Evolutionary conservation across 2,888 invertebrate genomes (phyloP), one percentile per base, ranked within the genome.

Genomic region (Ectobius pallidus): DNA sequence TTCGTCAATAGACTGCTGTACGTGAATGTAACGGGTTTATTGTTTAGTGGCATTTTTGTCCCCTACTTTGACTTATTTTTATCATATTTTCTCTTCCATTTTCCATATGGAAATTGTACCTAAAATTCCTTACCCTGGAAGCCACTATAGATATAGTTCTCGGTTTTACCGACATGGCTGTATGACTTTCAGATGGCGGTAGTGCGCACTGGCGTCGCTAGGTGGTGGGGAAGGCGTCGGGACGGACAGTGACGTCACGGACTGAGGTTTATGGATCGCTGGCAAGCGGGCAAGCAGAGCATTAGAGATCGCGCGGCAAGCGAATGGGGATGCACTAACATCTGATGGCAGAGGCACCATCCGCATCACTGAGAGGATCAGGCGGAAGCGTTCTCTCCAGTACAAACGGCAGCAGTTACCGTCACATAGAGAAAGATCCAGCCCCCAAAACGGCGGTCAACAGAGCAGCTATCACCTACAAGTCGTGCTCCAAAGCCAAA

Each of bases 221-320:
- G 34, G 34, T 34, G 34, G 34, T 34, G 11, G 7, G 11, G 34
- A 7, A 34, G n/a, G 61, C 61, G 61, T 16, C 27, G 20, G 61
- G 11, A 20, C 25, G 61, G 2, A 27, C n/a, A 3, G 16, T 58
- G 58, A 58, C 52, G 69, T 69, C 49, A 69, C 69, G 7, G 49
- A 22, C 34, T 22, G 42, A 52, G 34, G 52, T 52, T 55, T 69
- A 69, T 69, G 22, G 69, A 69, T 69, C 69, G 49, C 55, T 32
- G 49, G 30, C 22, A 20, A 9, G 69, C 65, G 16, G 65, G 39
- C 20, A 62, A 32, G 22, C 16, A 18, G 30, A n/a, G 34, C 62
- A n/a, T 9, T 20, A 32, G 65, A 20, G 32, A 16, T 14, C 25
- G 58, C n/a, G 65, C 34, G 65, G 20, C 22, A 20, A 32, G 42